Evolutionary conservation across 2,113 vertebrate species (phyloP), one percentile per base, ranked within the genome.

Genomic region (Labeo catla): DNA sequence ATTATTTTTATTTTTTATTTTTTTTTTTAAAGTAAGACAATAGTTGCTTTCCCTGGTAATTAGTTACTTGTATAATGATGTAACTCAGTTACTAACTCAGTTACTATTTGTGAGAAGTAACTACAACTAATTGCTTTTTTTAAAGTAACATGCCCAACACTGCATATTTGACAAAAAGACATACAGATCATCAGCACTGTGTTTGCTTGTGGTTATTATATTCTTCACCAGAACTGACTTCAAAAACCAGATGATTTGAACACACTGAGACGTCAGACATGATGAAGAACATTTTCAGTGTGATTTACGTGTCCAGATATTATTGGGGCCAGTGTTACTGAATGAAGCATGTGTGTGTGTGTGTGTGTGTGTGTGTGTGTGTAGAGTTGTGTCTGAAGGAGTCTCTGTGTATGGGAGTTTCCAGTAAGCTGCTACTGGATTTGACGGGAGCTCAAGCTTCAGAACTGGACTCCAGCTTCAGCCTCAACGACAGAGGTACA

Each of bases 331-430:
- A 66, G 39, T 81, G n/a, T 28, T 19, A 76, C 15, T 74, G 54
- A 43, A 15, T 6, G 11, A 9, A 9, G 3, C 39, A 28, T 70
- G 45, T 61, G 8, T n/a, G 57, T 92, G 36, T 86, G 57, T 83
- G 13, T 36, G 54, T 92, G 54, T 83, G 9, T n/a, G 47, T 68
- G 65, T 68, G 65, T 84, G 15, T 83, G 52, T 81, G 12, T 36
- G 57, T 92, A 97, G 97, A 98, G 90, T 87, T 97, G 91, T 96
- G 96, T 87, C 92, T 96, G 49, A 96, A 96, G 92, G 97, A 98
- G 92, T 96, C 96, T 45, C 94, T 96, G 28, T 97, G 96, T 85
- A 96, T 97, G 96, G 97, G 96, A 8, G 88, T 97, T 61, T 96
- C 96, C 85, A 97, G 96, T 83, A 96, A 96, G 83, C 94, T 96